A percentile compares a stretch with the other conserved stretches of the same genome.
Conservation (phyloP, 2,113 vertebrate species). For the Channa argus region DNA sequence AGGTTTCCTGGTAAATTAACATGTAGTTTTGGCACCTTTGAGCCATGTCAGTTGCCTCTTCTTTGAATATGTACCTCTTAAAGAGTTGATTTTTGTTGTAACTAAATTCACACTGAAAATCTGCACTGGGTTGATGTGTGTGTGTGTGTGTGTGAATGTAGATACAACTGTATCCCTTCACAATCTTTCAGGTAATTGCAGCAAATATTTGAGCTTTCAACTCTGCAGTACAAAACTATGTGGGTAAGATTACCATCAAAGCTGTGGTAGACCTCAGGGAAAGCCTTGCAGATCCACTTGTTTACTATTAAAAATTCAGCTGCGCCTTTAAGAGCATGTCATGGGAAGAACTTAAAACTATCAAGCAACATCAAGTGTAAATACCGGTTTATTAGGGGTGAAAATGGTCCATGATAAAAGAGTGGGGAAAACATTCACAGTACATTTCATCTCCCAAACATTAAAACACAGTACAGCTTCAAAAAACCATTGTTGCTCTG, state of each 20-base stretch:
- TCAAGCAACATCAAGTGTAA: slow-evolving; percentile 60
- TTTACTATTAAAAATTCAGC: slow-evolving; percentile 45
- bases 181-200: slow-evolving; percentile 54
- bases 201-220: slow-evolving; percentile 66
- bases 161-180: slow-evolving; percentile 36
- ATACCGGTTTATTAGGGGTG: slow-evolving; percentile 81
- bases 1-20: neutral
- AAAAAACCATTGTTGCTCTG: slow-evolving; percentile 48
- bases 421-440: slow-evolving; percentile 73
- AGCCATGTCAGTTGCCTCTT: neutral
- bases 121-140: slow-evolving; percentile 1
- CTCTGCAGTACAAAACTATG: slow-evolving; percentile 2
- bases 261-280: slow-evolving; percentile 46
- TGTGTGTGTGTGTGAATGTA: slow-evolving; percentile 9
- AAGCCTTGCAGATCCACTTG: slow-evolving; percentile 43
- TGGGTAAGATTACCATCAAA: slow-evolving; percentile 46
- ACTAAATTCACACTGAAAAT: slow-evolving; percentile 1
- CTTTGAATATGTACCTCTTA: neutral
- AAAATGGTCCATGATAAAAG: slow-evolving; percentile 75
- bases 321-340: slow-evolving; percentile 39
- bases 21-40: neutral
- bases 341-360: slow-evolving; percentile 41
- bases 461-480: slow-evolving; percentile 59
- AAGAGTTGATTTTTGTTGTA: neutral
- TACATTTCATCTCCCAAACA: slow-evolving; percentile 70